phyloP scores from a whole-genome alignment of 2,113 vertebrate species.

The Cepphus grylle region DNA sequence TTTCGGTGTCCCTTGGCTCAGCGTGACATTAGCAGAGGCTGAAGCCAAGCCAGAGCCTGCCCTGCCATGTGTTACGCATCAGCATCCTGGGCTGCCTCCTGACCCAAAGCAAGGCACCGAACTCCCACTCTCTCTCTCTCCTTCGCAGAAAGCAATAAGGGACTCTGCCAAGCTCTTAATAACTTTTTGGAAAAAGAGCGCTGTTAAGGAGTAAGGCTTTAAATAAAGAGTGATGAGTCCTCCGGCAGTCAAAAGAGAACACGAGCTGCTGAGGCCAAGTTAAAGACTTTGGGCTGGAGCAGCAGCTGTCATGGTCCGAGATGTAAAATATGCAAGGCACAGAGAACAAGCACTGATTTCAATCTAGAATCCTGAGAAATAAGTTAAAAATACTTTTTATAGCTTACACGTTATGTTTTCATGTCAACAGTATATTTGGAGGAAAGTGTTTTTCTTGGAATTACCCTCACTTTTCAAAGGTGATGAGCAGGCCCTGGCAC shows the following conservation, averaged over 20 bases:
- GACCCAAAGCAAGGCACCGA: slow-evolving; percentile 5
- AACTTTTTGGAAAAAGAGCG: slow-evolving; percentile 56
- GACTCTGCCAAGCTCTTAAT: slow-evolving; percentile 22
- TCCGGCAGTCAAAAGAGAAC: neutral
- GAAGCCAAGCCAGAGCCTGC: neutral
- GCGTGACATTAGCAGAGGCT: neutral
- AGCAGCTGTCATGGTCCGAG: neutral
- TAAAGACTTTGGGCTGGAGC: neutral
- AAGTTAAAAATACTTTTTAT: neutral
- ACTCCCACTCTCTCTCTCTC: neutral
- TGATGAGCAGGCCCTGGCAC: neutral
- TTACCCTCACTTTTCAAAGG: neutral
- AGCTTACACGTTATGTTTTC: neutral
- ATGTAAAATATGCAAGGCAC: neutral
- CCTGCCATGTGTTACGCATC: slow-evolving; percentile 32
- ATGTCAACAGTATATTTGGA: neutral
- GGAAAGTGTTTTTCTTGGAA: neutral
- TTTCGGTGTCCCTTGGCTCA: neutral
- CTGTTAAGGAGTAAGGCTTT: slow-evolving; percentile 10
- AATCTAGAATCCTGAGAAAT: neutral
- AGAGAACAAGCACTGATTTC: neutral
- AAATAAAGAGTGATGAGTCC: neutral
- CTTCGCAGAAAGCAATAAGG: neutral
- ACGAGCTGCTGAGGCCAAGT: neutral
- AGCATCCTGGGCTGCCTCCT: slow-evolving; percentile 18